Conservation (phyloP, 2,888 invertebrate genomes). For the Drosophila setosimentum region DNA sequence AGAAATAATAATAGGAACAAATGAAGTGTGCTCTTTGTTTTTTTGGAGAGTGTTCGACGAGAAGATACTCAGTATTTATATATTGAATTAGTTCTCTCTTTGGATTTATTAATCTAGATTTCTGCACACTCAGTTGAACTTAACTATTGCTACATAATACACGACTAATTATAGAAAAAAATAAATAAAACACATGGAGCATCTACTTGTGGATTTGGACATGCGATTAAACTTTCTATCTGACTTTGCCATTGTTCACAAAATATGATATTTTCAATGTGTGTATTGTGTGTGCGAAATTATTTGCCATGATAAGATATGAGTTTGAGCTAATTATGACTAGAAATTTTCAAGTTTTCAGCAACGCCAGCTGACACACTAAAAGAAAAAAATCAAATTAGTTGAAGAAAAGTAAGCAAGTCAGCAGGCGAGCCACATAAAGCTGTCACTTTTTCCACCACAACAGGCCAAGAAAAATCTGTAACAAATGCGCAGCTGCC, state of each 20-base stretch:
- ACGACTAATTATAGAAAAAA: slow-evolving; percentile 5
- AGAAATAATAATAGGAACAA: slow-evolving; percentile 9
- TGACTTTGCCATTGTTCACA: slow-evolving; percentile 30
- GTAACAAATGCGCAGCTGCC: slow-evolving; percentile 66
- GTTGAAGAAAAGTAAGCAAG: slow-evolving; percentile 1
- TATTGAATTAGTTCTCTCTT: not conserved
- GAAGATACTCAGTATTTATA: not conserved
- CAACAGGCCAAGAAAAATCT: slow-evolving; percentile 62
- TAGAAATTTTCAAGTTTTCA: slow-evolving; percentile 58
- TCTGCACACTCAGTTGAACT: not conserved
- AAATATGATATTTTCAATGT: slow-evolving; percentile 17
- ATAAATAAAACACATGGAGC: slow-evolving; percentile 1
- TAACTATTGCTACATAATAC: not conserved
- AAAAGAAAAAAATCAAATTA: slow-evolving; percentile 13
- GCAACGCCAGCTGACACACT: slow-evolving; percentile 56
- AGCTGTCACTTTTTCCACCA: slow-evolving; percentile 60
- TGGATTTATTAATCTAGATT: not conserved
- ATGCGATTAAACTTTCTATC: slow-evolving; percentile 73
- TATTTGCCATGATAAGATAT: slow-evolving; percentile 73
- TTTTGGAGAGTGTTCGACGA: not conserved
- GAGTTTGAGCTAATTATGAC: slow-evolving; percentile 72
- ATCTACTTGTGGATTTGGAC: slow-evolving; percentile 22
- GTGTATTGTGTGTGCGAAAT: slow-evolving; percentile 54
- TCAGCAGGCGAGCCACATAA: slow-evolving; percentile 27
- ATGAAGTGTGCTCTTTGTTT: not conserved